Evolutionary conservation across 2,888 invertebrate genomes (phyloP).

Genomic region (Drosophila anomalipes): DNA sequence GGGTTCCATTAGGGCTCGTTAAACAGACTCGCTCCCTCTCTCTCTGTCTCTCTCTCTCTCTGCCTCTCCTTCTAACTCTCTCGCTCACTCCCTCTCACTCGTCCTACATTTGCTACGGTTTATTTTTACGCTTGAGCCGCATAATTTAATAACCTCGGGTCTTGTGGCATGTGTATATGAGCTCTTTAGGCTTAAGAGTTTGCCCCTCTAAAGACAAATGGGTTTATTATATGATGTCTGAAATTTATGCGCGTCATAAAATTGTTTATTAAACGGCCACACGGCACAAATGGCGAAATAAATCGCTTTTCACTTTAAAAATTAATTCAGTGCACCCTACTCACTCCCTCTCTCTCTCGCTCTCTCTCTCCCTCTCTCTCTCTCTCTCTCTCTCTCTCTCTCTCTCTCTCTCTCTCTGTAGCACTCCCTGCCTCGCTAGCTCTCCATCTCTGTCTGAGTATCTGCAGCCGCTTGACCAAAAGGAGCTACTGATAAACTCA

Average conservation of each 20-base stretch:
- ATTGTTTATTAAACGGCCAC: slow-evolving; percentile 77
- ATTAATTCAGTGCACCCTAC: slow-evolving; percentile 42
- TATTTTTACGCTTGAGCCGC: slow-evolving; percentile 76
- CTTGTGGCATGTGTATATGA: slow-evolving; percentile 50
- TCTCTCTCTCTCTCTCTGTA: background rate
- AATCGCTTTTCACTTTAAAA: slow-evolving; percentile 77
- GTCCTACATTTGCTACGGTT: slow-evolving; percentile 76
- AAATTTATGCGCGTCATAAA: slow-evolving; percentile 79
- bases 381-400: background rate
- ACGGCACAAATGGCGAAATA: slow-evolving; percentile 76
- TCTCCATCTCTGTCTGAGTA: slow-evolving; percentile 1
- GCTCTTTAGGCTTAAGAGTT: slow-evolving; percentile 45
- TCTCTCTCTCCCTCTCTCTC: background rate
- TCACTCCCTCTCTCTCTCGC: background rate
- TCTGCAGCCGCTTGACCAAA: slow-evolving; percentile 27
- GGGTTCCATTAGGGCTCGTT: slow-evolving; percentile 72
- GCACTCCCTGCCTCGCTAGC: background rate
- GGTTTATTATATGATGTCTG: slow-evolving; percentile 76
- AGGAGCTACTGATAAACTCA: slow-evolving; percentile 77
- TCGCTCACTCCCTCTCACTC: slow-evolving; percentile 20
- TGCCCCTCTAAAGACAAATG: slow-evolving; percentile 67
- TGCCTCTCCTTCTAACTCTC: slow-evolving; percentile 11
- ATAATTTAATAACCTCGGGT: slow-evolving; percentile 71
- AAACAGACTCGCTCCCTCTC: slow-evolving; percentile 42
- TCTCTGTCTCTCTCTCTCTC: slow-evolving; percentile 8